Conservation (phyloP, 1,140 invertebrate genomes). For the Frieseomelitta varia region DNA sequence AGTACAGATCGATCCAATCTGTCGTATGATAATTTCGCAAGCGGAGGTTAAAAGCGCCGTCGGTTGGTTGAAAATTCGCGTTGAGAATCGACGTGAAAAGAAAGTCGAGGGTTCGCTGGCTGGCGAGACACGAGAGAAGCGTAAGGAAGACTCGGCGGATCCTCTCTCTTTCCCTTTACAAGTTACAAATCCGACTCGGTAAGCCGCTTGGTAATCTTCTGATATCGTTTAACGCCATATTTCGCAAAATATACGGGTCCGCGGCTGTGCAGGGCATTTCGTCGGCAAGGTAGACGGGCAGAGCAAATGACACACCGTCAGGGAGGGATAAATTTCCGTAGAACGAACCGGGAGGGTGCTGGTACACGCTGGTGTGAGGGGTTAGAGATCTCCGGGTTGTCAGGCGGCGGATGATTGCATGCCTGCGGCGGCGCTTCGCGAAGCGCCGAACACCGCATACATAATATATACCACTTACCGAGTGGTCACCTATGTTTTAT, state of each 20-base stretch:
- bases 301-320: constrained; percentile 50
- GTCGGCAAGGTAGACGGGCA: constrained; percentile 50
- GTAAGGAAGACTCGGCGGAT: not conserved
- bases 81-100: not conserved
- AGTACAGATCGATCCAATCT: not conserved
- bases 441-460: constrained; percentile 65
- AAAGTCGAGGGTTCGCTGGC: not conserved
- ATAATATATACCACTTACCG: constrained; percentile 64
- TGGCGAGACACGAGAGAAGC: not conserved
- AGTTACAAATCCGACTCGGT: constrained; percentile 67
- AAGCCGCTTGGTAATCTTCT: constrained; percentile 71
- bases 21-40: not conserved
- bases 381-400: constrained; percentile 67
- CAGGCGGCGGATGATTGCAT: constrained; percentile 70
- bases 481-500: constrained; percentile 66
- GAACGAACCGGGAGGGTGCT: constrained; percentile 53
- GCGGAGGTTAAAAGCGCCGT: not conserved
- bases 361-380: constrained; percentile 56
- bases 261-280: constrained; percentile 41
- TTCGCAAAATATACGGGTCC: constrained; percentile 60
- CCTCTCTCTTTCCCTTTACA: constrained; percentile 46
- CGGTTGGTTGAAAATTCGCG: not conserved
- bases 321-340: constrained; percentile 62
- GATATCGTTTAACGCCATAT: constrained; percentile 72
- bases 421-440: constrained; percentile 69